A percentile compares a stretch with the other conserved stretches of the same genome.
Conservation (phyloP, 1,140 invertebrate genomes). For the Delia radicum region DNA sequence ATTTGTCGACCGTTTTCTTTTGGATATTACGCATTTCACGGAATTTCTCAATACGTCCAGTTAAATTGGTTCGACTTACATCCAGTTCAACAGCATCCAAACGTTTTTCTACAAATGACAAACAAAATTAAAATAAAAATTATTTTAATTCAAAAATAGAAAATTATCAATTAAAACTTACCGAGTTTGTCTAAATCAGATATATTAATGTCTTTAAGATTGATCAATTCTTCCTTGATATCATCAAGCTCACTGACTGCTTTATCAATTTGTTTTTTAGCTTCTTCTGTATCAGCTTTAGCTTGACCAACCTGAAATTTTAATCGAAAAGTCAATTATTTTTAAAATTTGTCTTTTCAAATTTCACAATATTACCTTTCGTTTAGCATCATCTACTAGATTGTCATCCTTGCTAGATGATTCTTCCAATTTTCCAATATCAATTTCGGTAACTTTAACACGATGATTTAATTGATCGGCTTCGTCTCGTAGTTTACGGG, state of each 20-base stretch:
- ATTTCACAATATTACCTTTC: slow-evolving; percentile 57
- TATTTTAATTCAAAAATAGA: not conserved
- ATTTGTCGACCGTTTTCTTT: slow-evolving; percentile 77
- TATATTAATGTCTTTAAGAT: slow-evolving; percentile 74
- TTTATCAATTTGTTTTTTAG: slow-evolving; percentile 77
- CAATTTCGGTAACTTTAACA: slow-evolving; percentile 69
- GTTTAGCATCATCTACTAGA: slow-evolving; percentile 71
- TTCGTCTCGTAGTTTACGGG: slow-evolving; percentile 72
- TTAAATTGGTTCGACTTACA: slow-evolving; percentile 72
- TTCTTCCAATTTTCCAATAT: slow-evolving; percentile 71
- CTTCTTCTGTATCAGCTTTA: slow-evolving; percentile 76
- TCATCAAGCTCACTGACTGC: slow-evolving; percentile 75
- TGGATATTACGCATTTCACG: slow-evolving; percentile 73
- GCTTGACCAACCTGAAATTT: slow-evolving; percentile 77
- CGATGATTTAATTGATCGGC: slow-evolving; percentile 70
- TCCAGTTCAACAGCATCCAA: slow-evolving; percentile 73
- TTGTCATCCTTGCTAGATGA: slow-evolving; percentile 73
- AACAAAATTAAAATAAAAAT: not conserved
- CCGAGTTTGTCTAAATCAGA: slow-evolving; percentile 67
- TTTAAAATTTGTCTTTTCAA: not conserved
- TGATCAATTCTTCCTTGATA: slow-evolving; percentile 78
- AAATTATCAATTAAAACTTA: slow-evolving; percentile 27
- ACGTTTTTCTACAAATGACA: slow-evolving; percentile 64
- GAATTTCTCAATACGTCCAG: slow-evolving; percentile 71
- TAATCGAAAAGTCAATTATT: not conserved